Evolutionary conservation across 2,888 invertebrate species (phyloP).

Genomic region (Allolobophora icterica): DNA sequence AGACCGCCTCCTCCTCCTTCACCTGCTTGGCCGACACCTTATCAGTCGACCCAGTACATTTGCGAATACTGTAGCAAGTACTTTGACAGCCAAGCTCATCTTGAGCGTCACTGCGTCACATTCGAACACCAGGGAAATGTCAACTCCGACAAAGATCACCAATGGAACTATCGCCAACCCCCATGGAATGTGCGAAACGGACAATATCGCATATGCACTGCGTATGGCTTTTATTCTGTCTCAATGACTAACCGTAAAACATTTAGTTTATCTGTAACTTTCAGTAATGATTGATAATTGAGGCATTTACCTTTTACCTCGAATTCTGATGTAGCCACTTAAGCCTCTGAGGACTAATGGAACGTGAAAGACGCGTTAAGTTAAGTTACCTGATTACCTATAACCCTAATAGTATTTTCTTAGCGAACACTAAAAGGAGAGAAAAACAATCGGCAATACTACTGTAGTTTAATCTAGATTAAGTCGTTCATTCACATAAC

Average conservation of each 20-base stretch:
- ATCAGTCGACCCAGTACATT: slow-evolving; percentile 55
- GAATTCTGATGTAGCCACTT: no score
- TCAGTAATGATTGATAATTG: neutral
- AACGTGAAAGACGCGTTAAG: no score
- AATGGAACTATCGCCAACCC: slow-evolving; percentile 63
- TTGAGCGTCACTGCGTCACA: slow-evolving; percentile 61
- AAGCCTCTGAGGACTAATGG: no score
- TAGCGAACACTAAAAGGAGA: no score
- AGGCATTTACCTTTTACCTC: no score
- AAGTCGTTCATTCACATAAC: no score
- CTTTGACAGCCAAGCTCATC: slow-evolving; percentile 58
- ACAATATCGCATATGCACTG: neutral
- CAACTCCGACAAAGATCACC: slow-evolving; percentile 60
- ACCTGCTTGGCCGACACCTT: neutral
- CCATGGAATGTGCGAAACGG: slow-evolving; percentile 48
- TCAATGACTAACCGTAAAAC: neutral
- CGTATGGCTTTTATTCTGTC: slow-evolving; percentile 6
- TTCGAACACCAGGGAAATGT: slow-evolving; percentile 59
- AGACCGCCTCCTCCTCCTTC: no score
- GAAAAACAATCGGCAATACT: no score
- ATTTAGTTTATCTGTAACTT: neutral
- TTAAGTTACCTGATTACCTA: no score
- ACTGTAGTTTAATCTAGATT: no score
- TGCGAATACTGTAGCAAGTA: slow-evolving; percentile 52
- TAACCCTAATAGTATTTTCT: no score